Conservation (phyloP, 2,113 vertebrate species). For the Hipposideros armiger region DNA sequence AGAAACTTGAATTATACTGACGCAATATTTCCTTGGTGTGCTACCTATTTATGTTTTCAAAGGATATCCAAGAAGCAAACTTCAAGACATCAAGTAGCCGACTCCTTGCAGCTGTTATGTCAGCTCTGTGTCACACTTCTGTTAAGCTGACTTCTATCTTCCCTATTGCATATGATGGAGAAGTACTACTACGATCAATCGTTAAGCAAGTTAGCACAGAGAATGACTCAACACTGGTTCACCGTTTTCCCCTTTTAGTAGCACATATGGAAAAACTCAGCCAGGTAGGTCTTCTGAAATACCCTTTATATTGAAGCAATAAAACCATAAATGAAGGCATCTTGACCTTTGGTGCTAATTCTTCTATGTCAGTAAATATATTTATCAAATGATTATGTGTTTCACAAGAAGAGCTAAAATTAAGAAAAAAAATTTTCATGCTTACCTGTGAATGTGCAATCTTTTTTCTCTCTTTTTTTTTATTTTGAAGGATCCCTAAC, state of each 20-base stretch:
- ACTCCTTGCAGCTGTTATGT: conserved; percentile 98
- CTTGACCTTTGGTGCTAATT: conserved; percentile 10
- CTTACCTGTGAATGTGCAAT: background rate
- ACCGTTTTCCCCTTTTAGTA: conserved; percentile 97
- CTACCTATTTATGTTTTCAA: conserved; percentile 35
- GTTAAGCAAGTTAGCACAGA: conserved; percentile 99
- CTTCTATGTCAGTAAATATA: background rate
- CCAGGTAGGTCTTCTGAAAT: conserved; percentile 89
- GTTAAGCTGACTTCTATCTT: conserved; percentile 98
- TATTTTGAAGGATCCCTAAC: conserved; percentile 12
- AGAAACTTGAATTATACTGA: conserved; percentile 55
- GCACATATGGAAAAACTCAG: conserved; percentile 99
- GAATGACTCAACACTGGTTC: conserved; percentile 96
- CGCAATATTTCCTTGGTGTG: background rate
- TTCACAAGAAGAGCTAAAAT: conserved; percentile 11
- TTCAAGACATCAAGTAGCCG: conserved; percentile 98
- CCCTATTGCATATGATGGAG: conserved; percentile 98
- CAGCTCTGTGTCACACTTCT: conserved; percentile 97
- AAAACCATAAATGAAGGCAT: background rate
- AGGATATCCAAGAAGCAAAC: conserved; percentile 99
- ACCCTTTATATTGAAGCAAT: background rate
- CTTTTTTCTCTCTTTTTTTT: background rate
- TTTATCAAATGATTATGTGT: conserved; percentile 36
- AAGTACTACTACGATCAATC: conserved; percentile 95
- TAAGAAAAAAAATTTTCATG: background rate